Base-by-base conservation (phyloP, 1,140 invertebrate species). In the Diuraphis noxia region DNA sequence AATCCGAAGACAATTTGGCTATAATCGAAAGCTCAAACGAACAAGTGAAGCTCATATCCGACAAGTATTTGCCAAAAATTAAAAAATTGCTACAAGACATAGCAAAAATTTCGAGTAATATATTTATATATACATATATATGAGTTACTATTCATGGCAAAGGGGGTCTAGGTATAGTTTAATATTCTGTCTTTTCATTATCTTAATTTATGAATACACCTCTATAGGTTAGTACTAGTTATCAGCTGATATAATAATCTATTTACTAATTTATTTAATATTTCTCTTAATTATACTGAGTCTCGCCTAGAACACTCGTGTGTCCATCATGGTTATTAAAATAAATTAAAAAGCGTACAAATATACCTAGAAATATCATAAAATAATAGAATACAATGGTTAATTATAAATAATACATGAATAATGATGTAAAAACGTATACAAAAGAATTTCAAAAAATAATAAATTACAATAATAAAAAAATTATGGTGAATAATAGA, bases 1-100 rank as follows among this genome's bases (percentile, higher is more conserved):
- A 92, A 86, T 93, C 93, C 9, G 92, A 93, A 85, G 94, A 94
- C 72, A 94, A 94, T 92, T 34, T 56, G 46, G 89, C 92, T 21
- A 91, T 94, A 4, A 91, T 94, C 41, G 93, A 94, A 88, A 93
- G 92, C 92, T 92, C 93, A 7, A 92, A 92, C 81, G 94, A 94
- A 49, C 82, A 92, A 19, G 93, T 92, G 25, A 92, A 84, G 82
- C 40, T 93, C 19, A 92, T 93, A 8, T 93, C 92, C n/a, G 93
- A 93, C 87, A 92, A 93, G 90, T 93, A 92, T 81, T 88, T 93
- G 19, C 93, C 93, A 30, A 92, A 92, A 63, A 92, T 93, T 23
- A 93, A 93, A 90, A 93, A 93, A 82, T 94, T 93, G 93, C 91
- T 93, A 79, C 89, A 93, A 92, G 91, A 93, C 40, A 88, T 93